phyloP scores from a whole-genome alignment of 1,140 invertebrate genomes.

The Mylabris phalerata region DNA sequence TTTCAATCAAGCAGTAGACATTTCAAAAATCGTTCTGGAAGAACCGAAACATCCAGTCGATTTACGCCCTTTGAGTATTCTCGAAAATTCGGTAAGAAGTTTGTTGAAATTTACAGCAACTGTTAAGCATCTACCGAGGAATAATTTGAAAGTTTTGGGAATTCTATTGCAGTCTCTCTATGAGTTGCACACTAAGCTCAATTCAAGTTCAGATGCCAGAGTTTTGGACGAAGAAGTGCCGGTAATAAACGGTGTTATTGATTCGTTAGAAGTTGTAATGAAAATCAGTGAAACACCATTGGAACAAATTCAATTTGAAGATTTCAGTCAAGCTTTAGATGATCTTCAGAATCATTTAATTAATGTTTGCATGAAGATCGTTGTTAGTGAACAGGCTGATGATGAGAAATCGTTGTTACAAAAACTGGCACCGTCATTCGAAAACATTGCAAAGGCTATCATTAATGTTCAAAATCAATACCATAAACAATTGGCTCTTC shows the following conservation, averaged over 20 bases:
- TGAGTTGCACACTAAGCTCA: slow-evolving; percentile 27
- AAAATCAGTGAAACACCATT: slow-evolving; percentile 1
- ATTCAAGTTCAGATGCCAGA: slow-evolving; percentile 22
- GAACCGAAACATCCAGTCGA: slow-evolving; percentile 25
- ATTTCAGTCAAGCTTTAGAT: slow-evolving; percentile 30
- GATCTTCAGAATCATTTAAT: slow-evolving; percentile 34
- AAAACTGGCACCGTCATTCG: slow-evolving; percentile 31
- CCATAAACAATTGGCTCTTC: no score
- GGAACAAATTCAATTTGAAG: slow-evolving; percentile 18
- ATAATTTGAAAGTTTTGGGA: slow-evolving; percentile 31
- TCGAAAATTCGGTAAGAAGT: slow-evolving; percentile 14
- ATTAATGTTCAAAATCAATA: slow-evolving; percentile 18
- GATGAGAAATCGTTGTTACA: slow-evolving; percentile 31
- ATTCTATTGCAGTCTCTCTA: slow-evolving; percentile 25
- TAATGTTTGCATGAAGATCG: slow-evolving; percentile 33
- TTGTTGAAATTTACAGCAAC: slow-evolving; percentile 30
- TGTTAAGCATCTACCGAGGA: slow-evolving; percentile 26
- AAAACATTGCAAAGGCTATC: slow-evolving; percentile 25
- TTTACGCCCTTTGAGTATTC: slow-evolving; percentile 21
- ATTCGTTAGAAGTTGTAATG: slow-evolving; percentile 23
- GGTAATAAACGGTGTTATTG: slow-evolving; percentile 27
- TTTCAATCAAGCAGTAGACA: slow-evolving; percentile 26
- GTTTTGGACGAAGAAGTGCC: slow-evolving; percentile 28
- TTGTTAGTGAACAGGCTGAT: slow-evolving; percentile 18
- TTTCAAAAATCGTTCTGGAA: slow-evolving; percentile 27